Conservation (phyloP, 2,113 vertebrate species). For the Diglossa brunneiventris region DNA sequence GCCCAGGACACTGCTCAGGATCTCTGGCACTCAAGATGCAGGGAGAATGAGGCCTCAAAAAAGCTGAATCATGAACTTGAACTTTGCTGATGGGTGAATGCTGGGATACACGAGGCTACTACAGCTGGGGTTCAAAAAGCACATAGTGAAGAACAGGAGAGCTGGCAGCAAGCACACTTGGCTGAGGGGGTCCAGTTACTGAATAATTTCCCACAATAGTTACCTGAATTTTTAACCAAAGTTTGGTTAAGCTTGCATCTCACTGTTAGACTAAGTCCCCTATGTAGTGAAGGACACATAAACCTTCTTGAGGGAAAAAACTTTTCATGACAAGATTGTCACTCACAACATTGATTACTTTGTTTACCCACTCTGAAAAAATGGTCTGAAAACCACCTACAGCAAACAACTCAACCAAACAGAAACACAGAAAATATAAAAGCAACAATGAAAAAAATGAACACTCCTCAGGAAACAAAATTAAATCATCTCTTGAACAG, state of each 20-base stretch:
- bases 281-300: neutral
- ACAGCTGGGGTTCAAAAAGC: neutral
- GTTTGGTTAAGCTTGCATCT: neutral
- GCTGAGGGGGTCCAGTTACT: neutral
- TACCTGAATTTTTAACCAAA: neutral
- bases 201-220: neutral
- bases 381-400: neutral
- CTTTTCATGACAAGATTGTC: neutral
- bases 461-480: neutral
- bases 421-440: neutral
- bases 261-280: neutral
- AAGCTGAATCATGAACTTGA: neutral
- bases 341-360: neutral
- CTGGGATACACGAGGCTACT: neutral
- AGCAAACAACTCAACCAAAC: neutral
- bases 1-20: neutral
- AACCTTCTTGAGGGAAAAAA: neutral
- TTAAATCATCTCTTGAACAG: neutral
- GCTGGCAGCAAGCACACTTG: neutral
- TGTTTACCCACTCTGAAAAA: neutral
- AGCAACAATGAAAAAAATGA: neutral
- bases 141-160: neutral
- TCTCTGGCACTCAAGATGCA: neutral
- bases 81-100: neutral
- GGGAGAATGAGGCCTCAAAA: neutral